Evolutionary conservation across 1,140 invertebrate species (phyloP), one percentile per base, ranked within the genome.

Genomic region (Drosophila tsacasi): DNA sequence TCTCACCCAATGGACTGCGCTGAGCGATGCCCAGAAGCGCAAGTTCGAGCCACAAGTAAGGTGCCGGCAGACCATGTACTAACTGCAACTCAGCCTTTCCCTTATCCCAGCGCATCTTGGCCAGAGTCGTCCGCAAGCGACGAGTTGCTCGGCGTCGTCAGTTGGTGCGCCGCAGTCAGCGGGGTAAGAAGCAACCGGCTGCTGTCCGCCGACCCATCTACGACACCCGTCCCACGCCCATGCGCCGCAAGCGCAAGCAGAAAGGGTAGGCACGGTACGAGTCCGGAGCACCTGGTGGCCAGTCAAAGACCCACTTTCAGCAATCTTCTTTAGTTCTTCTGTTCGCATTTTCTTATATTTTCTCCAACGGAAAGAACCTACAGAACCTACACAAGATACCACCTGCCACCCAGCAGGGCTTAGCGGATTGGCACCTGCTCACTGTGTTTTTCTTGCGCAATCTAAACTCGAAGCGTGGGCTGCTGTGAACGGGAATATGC

Each of bases 11-110:
- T 86, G 83, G 83, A 65, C 50, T 39, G 9, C 59, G 0, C 12
- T 87, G 25, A 80, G 42, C 52, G 21, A 9, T 2, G 55, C 32
- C 15, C 42, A 87, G 21, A 57, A 50, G 35, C 39, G 32, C 25
- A 49, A 65, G 2, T 80, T 87, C 7, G 27, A 76, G 6, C 65
- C 42, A 32, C 3, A 79, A 17, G 83, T 86, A 63, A 82, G 35
- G 15, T 55, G 21, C n/a, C 3, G 10, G 19, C 5, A 5, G 5
- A 19, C 3, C 12, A 4, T 7, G 5, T 3, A 23, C 21, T 17
- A 25, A 39, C n/a, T 9, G 21, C 9, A 30, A 4, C 1, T 30
- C 1, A 12, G 0, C 1, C 12, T 44, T 19, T 4, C 1, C 13
- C 10, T 39, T 5, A 19, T 2, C 2, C 1, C 32, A 83, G 81